Evolutionary conservation across 2,888 invertebrate species (phyloP).

Genomic region (Tetragonula carbonaria): DNA sequence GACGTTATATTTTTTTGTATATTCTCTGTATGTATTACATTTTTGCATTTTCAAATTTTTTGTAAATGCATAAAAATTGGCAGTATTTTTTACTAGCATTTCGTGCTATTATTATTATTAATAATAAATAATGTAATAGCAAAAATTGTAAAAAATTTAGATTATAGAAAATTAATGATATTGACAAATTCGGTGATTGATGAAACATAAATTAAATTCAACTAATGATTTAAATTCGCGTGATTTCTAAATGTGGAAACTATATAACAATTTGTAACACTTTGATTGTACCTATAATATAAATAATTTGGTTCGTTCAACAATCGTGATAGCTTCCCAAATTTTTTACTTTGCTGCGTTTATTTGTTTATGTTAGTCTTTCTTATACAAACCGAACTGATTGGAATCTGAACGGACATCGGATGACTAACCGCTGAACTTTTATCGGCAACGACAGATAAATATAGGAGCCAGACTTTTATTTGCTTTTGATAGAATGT

Average conservation of each 20-base stretch:
- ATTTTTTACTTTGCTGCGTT: neutral
- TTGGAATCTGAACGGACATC: constrained; percentile 23
- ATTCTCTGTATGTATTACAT: too few relatives aligned
- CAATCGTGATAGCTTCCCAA: neutral
- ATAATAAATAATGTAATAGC: too few relatives aligned
- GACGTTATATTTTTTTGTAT: too few relatives aligned
- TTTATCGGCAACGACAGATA: constrained; percentile 54
- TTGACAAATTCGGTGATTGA: neutral
- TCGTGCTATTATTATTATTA: too few relatives aligned
- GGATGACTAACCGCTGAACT: constrained; percentile 49
- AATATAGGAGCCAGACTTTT: constrained; percentile 45
- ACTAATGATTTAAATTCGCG: neutral
- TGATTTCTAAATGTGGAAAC: neutral
- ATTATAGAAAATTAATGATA: neutral
- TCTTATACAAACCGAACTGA: neutral
- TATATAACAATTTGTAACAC: neutral
- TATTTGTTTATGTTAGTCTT: neutral
- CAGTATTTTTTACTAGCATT: too few relatives aligned
- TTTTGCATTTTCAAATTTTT: too few relatives aligned
- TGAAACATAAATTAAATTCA: neutral
- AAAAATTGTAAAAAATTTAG: neutral
- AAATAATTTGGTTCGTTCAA: too few relatives aligned
- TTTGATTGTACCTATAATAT: too few relatives aligned
- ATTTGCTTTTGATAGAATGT: constrained; percentile 51
- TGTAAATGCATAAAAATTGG: too few relatives aligned